Conservation (phyloP, 2,113 vertebrate genomes). For the Dromaius novaehollandiae region DNA sequence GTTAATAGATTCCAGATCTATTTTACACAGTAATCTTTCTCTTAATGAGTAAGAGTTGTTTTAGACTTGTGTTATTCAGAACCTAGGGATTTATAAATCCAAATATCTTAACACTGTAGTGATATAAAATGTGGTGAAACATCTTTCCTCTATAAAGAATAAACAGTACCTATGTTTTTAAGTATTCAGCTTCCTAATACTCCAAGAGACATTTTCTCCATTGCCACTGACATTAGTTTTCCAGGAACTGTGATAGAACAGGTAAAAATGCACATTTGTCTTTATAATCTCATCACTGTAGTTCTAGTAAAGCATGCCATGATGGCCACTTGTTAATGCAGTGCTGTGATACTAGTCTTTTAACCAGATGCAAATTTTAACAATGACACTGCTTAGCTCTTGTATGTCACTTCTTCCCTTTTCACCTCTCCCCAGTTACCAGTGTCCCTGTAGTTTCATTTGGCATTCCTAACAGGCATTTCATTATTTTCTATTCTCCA, state of each 20-base stretch:
- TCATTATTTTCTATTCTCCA: background rate
- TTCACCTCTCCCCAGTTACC: background rate
- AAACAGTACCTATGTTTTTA: background rate
- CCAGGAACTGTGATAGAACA: background rate
- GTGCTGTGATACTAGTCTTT: background rate
- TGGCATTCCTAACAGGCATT: fast-evolving
- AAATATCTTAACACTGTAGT: background rate
- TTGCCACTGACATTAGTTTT: background rate
- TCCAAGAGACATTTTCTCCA: background rate
- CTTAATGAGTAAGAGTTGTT: background rate
- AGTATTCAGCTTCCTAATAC: background rate
- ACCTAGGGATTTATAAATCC: background rate
- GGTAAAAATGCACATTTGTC: background rate
- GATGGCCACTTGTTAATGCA: background rate
- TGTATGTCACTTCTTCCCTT: background rate
- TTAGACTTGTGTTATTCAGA: background rate
- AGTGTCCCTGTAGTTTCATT: background rate
- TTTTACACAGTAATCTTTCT: background rate
- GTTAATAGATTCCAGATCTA: background rate
- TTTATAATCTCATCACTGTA: background rate
- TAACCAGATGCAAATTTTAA: background rate
- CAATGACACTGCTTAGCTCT: background rate
- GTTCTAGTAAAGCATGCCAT: background rate
- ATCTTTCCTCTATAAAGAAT: background rate
- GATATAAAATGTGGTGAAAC: background rate